Evolutionary conservation across 2,797 vertebrate genomes (phyloP).

Genomic region (Melanogrammus aeglefinus): DNA sequence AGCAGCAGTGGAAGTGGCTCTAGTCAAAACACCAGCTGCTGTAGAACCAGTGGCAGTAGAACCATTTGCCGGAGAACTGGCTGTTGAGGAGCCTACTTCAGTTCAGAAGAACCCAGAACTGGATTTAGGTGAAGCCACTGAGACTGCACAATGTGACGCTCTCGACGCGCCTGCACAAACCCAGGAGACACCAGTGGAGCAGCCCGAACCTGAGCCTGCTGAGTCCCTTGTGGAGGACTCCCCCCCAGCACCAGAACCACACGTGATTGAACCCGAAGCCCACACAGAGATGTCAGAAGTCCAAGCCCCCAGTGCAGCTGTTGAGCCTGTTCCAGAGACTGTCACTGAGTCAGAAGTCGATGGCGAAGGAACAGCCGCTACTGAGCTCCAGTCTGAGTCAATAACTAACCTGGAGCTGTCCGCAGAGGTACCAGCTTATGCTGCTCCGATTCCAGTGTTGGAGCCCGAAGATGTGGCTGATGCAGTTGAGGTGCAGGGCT

Average conservation of each 20-base stretch:
- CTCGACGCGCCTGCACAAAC: conserved; percentile 1
- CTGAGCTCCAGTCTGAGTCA: conserved; percentile 18
- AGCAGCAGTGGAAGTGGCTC: neutral
- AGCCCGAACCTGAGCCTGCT: conserved; percentile 30
- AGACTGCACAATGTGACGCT: neutral
- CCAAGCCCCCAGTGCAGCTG: conserved; percentile 20
- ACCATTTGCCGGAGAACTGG: conserved; percentile 9
- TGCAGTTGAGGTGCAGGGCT: neutral
- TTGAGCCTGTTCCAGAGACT: conserved; percentile 40
- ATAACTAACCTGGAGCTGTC: conserved; percentile 21
- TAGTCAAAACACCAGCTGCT: neutral
- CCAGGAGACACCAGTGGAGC: conserved; percentile 3
- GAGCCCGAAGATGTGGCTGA: conserved; percentile 10
- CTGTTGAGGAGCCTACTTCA: conserved; percentile 8
- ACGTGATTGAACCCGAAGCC: conserved; percentile 31
- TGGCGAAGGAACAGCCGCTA: conserved; percentile 29
- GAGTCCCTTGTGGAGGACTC: conserved; percentile 34
- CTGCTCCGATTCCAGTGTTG: neutral
- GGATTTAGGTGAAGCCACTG: conserved; percentile 16
- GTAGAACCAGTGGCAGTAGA: neutral
- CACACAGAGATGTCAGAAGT: conserved; percentile 25
- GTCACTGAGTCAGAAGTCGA: conserved; percentile 37
- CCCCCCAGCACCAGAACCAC: conserved; percentile 24
- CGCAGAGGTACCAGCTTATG: conserved; percentile 33
- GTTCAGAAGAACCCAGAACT: conserved; percentile 16